phyloP scores from a whole-genome alignment of 2,113 vertebrate species.

The Eptesicus fuscus region DNA sequence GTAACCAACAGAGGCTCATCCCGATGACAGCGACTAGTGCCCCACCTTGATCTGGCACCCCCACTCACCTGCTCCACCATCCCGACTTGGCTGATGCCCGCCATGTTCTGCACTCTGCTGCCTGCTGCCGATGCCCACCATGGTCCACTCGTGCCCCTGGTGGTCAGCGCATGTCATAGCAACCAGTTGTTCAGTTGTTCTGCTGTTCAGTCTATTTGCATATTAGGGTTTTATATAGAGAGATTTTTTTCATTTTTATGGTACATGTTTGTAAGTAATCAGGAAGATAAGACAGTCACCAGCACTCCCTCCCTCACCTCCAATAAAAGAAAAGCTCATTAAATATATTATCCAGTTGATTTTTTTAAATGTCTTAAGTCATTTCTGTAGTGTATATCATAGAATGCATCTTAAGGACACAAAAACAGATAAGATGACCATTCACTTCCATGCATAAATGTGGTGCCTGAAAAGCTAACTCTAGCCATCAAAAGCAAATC shows the following conservation, averaged over 20 bases:
- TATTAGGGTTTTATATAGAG: too few relatives aligned
- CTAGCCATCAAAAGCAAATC: background rate
- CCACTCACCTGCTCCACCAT: too few relatives aligned
- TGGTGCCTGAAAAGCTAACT: background rate
- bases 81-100: rapidly evolving
- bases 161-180: too few relatives aligned
- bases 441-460: background rate
- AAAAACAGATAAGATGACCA: background rate
- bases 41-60: too few relatives aligned
- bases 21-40: too few relatives aligned
- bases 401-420: background rate
- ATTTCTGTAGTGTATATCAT: background rate
- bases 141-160: too few relatives aligned
- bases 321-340: background rate
- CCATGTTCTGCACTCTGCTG: too few relatives aligned
- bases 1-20: too few relatives aligned
- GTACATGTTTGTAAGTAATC: background rate
- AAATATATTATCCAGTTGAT: background rate
- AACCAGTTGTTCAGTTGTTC: too few relatives aligned
- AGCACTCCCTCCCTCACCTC: too few relatives aligned
- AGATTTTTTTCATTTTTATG: background rate
- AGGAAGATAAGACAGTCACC: background rate
- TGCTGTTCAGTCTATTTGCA: too few relatives aligned
- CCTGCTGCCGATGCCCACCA: too few relatives aligned
- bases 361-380: background rate